Evolutionary conservation across 1,140 invertebrate genomes (phyloP), one percentile per base, ranked within the genome.

Genomic region (Philotrypesis tridentata): DNA sequence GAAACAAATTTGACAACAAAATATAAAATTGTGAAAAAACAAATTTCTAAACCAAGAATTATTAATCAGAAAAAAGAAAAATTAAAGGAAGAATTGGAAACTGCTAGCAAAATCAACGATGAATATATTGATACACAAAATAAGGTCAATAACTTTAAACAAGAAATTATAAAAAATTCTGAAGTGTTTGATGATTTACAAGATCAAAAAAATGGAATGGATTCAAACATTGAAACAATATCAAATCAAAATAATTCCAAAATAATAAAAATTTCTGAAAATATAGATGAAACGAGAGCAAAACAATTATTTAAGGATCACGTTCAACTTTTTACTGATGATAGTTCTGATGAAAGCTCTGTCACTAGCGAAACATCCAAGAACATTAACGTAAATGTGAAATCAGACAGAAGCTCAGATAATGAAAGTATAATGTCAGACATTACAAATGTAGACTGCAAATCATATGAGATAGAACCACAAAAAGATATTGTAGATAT

Each of bases 1-100:
- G 72, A 81, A 72, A 43, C 77, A 67, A 78, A 14, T 65, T 9
- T 82, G 12, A 65, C 14, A 33, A 77, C 72, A 14, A 82, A 82
- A 71, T 76, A 76, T 14, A 82, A 76, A 76, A 76, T 82, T 9
- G n/a, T 76, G 43, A 33, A 55, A 14, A 29, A 76, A 43, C 7
- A 68, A 23, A 0, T 27, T 40, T 21, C 5, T 29, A 27, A 60
- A 31, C 11, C 3, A 14, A 31, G 25, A 68, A 37, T 37, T 33
- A 5, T 5, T 40, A 40, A 61, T 27, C 2, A 27, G 17, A 40
- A n/a, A 74, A 74, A 40, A 27, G 25, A 55, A 0, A 5, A 29
- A 0, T 37, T 31, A 70, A 70, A 37, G 67, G 8, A 70, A 33
- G 25, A 74, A 9, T 65, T 21, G 67, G 29, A 68, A 40, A 63